phyloP scores from a whole-genome alignment of 2,113 vertebrate species.

The Apodemus speciosus region DNA sequence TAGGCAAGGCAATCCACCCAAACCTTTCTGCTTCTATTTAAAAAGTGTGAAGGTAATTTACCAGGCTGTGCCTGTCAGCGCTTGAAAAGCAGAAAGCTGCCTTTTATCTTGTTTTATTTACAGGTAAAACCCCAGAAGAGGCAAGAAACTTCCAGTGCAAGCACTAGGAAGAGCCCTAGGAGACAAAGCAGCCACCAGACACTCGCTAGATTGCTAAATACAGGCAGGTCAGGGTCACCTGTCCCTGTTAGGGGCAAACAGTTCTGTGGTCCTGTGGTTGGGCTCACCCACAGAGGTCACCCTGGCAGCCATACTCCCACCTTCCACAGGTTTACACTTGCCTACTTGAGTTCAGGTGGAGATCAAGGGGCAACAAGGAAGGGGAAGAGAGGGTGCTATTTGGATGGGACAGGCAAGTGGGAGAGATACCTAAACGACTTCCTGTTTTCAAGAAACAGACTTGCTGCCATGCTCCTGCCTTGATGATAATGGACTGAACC shows the following conservation, averaged over 20 bases:
- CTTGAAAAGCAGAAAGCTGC: constrained; percentile 79
- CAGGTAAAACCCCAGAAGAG: constrained; percentile 75
- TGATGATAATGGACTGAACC: too few species aligned
- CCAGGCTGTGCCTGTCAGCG: constrained; percentile 80
- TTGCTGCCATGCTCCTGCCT: too few species aligned
- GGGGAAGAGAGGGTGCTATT: background rate
- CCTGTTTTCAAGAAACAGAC: background rate
- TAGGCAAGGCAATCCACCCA: constrained; percentile 80
- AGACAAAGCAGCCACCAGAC: constrained; percentile 72
- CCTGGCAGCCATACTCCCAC: background rate
- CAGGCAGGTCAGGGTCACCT: background rate
- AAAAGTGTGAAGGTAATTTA: constrained; percentile 84
- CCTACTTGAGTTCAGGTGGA: background rate
- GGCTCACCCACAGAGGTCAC: background rate
- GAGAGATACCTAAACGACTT: background rate
- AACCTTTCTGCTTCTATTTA: constrained; percentile 83
- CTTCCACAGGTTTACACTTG: background rate
- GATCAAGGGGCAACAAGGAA: background rate
- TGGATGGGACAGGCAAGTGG: background rate
- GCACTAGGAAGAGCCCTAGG: background rate
- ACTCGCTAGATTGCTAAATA: background rate
- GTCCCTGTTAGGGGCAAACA: background rate
- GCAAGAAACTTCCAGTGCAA: constrained; percentile 75
- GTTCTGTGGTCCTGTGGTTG: background rate
- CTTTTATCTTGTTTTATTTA: constrained; percentile 85